Conservation (phyloP, 1,140 invertebrate genomes). For the Cepaea nemoralis region DNA sequence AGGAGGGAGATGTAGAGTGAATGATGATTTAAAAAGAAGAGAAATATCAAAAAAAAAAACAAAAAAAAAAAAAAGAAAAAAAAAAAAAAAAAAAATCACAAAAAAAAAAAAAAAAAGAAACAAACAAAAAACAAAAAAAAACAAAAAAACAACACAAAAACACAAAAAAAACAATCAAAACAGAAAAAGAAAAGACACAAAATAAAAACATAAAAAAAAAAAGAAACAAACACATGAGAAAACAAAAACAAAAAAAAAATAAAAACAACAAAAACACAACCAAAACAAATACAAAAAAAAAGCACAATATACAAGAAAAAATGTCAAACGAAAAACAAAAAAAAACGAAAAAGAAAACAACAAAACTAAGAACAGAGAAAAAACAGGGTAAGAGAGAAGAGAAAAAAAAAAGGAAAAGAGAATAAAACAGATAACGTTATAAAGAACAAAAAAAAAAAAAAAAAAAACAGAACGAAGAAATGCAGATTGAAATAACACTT, state of each 20-base stretch:
- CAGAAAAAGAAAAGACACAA: no score
- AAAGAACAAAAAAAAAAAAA: conserved; percentile 11
- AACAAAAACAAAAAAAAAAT: conserved; percentile 4
- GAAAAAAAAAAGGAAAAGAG: background rate
- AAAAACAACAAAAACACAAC: background rate
- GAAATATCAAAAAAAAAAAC: no score
- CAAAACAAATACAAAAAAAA: background rate
- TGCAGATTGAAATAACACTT: background rate
- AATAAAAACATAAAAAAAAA: no score
- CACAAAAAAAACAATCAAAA: background rate
- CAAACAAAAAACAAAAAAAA: background rate
- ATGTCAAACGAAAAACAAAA: no score
- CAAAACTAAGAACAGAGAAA: background rate
- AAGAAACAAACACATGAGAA: background rate
- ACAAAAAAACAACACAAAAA: background rate
- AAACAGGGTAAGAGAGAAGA: background rate
- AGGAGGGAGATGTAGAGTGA: no score
- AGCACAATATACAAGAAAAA: background rate
- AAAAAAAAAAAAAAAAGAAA: no score
- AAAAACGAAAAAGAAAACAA: no score
- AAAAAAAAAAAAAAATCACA: no score
- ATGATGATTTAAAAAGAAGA: no score
- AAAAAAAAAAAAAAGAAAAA: no score
- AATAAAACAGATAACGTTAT: background rate
- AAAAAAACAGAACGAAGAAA: background rate